Conservation (phyloP, 2,888 invertebrate genomes). For the Napeogenes sylphis region DNA sequence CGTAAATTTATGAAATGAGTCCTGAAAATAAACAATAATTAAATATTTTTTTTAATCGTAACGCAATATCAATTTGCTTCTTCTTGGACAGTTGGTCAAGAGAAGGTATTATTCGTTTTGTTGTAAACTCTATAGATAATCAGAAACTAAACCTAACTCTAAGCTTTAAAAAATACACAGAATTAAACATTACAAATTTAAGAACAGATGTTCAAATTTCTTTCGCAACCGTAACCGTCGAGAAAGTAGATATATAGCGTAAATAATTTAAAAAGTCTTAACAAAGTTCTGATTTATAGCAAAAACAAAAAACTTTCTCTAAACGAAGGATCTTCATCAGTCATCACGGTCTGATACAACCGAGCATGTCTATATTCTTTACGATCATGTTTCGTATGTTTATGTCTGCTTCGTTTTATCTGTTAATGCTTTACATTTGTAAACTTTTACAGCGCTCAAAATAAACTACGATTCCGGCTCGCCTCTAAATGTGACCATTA, state of each 20-base stretch:
- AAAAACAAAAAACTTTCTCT: conserved; percentile 19
- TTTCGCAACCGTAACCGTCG: conserved; percentile 12
- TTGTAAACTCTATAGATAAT: too few species aligned
- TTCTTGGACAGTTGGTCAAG: too few species aligned
- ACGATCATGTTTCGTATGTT: conserved; percentile 24
- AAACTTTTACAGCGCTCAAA: conserved; percentile 47
- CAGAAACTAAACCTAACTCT: too few species aligned
- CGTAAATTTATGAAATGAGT: too few species aligned
- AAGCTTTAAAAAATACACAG: too few species aligned
- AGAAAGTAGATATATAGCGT: conserved; percentile 10
- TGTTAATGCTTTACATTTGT: conserved; percentile 38
- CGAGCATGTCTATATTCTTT: conserved; percentile 24
- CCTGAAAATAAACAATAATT: too few species aligned
- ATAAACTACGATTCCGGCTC: conserved; percentile 44
- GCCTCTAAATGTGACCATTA: conserved; percentile 48
- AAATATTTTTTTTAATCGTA: too few species aligned
- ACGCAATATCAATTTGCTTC: too few species aligned
- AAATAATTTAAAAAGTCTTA: conserved; percentile 1
- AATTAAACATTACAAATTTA: conserved; percentile 10
- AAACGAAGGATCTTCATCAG: conserved; percentile 15
- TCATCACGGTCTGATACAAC: conserved; percentile 15
- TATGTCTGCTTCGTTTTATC: conserved; percentile 29
- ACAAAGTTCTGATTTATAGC: conserved; percentile 23
- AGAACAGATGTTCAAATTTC: conserved; percentile 20
- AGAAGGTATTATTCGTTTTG: too few species aligned